These are phyloP conservation scores for Heliopora coerulea DNA, from an alignment of 92 coral and sea anemone genomes.

Conservation along the genomic window DNA sequence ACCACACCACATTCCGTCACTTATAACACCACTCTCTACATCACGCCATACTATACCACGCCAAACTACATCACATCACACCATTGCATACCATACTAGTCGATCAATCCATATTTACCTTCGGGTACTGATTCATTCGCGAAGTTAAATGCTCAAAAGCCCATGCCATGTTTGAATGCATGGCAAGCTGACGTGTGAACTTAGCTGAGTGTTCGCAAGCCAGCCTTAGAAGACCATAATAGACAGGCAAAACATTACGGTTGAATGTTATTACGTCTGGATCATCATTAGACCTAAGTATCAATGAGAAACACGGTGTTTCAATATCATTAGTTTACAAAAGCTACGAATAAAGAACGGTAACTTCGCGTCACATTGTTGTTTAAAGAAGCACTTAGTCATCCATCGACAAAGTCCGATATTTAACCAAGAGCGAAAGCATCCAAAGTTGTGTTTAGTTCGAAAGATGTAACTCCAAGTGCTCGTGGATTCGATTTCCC, in stretches of 20 bases:
- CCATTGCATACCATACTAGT: neutral
- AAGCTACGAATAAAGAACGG: too few species aligned
- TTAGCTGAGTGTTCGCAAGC: slow-evolving; percentile 88
- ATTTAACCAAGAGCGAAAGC: too few species aligned
- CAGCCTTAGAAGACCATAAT: slow-evolving; percentile 84
- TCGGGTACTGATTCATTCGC: slow-evolving; percentile 92
- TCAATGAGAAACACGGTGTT: neutral
- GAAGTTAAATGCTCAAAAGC: slow-evolving; percentile 93
- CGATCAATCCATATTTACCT: slow-evolving; percentile 51
- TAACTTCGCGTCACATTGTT: too few species aligned
- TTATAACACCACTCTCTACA: neutral
- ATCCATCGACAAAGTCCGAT: too few species aligned
- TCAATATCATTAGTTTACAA: too few species aligned
- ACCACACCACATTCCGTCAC: neutral
- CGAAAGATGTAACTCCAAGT: too few species aligned
- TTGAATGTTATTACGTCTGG: slow-evolving; percentile 94
- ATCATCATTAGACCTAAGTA: slow-evolving; percentile 88
- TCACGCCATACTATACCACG: neutral
- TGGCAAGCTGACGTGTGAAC: slow-evolving; percentile 85
- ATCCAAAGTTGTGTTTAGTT: too few species aligned
- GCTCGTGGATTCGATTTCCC: too few species aligned
- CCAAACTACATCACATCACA: neutral
- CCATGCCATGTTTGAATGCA: slow-evolving; percentile 98
- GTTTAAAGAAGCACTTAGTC: too few species aligned
- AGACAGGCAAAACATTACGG: slow-evolving; percentile 93